A percentile compares a stretch with the other conserved stretches of the same genome.
Evolutionary conservation across 1,140 invertebrate genomes (phyloP).

Genomic region (Holcopasites calliopsidis): DNA sequence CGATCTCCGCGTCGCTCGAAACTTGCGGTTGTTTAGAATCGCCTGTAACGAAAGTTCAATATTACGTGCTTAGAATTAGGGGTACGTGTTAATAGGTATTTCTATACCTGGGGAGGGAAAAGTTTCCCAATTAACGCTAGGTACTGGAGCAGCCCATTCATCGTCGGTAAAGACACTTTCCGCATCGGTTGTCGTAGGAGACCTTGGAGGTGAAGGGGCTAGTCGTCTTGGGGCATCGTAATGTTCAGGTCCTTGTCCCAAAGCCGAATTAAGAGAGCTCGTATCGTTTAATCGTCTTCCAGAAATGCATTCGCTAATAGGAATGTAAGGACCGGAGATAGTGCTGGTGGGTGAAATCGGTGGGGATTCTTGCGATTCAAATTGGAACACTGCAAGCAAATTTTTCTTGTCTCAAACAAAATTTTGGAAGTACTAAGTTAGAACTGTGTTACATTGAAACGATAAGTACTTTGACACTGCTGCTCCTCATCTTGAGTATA

Average conservation of each 20-base stretch:
- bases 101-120: constrained; percentile 76
- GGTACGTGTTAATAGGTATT: background rate
- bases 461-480: constrained; percentile 72
- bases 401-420: constrained; percentile 7
- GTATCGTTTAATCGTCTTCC: constrained; percentile 83
- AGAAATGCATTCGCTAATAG: constrained; percentile 93
- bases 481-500: constrained; percentile 86
- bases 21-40: constrained; percentile 78
- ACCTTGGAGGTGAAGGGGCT: constrained; percentile 74
- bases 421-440: background rate
- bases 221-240: constrained; percentile 76
- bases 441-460: no score
- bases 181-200: constrained; percentile 76
- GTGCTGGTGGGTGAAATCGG: constrained; percentile 81
- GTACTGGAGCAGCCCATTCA: constrained; percentile 69
- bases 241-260: constrained; percentile 72
- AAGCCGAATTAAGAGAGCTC: constrained; percentile 72
- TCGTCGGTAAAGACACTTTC: constrained; percentile 77
- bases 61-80: background rate
- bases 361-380: constrained; percentile 81
- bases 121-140: constrained; percentile 81
- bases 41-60: constrained; percentile 44
- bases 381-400: constrained; percentile 72
- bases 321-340: constrained; percentile 87
- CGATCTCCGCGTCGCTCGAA: constrained; percentile 81